Evolutionary conservation across 35 echinoderm and acorn worm species (phyloP), one percentile per base, ranked within the genome.

Genomic region (Nesometra sesokonis): DNA sequence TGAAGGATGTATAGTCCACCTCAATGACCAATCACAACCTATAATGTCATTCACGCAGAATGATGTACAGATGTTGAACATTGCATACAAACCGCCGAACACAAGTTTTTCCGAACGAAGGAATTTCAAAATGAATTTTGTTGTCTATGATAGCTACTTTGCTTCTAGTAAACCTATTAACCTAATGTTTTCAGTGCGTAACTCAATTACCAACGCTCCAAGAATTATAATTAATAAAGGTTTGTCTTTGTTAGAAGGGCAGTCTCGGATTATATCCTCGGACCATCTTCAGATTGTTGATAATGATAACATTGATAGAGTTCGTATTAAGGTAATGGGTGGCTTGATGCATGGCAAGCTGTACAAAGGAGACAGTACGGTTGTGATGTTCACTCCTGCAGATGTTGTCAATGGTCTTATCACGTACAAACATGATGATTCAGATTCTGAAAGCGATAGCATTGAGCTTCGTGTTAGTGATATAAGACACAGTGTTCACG

Each of bases 1-100:
- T 17, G 92, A 99, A 83, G 96, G 96, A 5, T 89, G 76, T 80
- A 99, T 99, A 29, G 96, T 99, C 11, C 93, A 99, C 35, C 84
- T 99, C 5, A 93, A 99, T 83, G 96, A 99, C 52, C 96, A 92
- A 77, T 90, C 92, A 46, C 84, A 88, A 32, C 78, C 90, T 11
- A 91, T 99, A 4, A 82, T 90, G 40, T 99, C 96, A n/a, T 99
- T 99, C 78, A 91, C 85, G 0, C 96, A 99, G 79, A 57, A 80
- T 36, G 96, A 99, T 67, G 78, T 99, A 33, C 77, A 84, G 30
- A 88, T 78, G 37, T 87, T 92, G 31, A 99, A 99, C 81, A 99
- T 99, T 81, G 96, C 89, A 0, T 99, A 94, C 57, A 94, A 93
- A 84, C 92, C 96, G 9, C 96, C 96, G 57, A 92, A 35, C 19